phyloP scores from a whole-genome alignment of 2,888 invertebrate genomes.

The Molorchus minor region DNA sequence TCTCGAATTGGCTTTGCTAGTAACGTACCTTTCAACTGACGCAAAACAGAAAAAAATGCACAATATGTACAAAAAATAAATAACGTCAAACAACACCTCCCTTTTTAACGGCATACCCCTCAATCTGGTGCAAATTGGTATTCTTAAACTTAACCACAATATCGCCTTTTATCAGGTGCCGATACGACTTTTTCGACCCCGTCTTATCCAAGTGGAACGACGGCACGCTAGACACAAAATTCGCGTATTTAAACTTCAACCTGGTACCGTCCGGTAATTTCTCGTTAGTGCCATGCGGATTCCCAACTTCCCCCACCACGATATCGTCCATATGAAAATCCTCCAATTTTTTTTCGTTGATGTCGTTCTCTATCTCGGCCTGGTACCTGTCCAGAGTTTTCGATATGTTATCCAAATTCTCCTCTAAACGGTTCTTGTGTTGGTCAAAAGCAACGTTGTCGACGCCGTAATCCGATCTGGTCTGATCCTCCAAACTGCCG shows the following conservation, averaged over 20 bases:
- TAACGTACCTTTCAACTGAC: background rate
- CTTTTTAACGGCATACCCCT: constrained; percentile 50
- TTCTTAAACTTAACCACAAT: constrained; percentile 55
- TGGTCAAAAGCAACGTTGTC: constrained; percentile 51
- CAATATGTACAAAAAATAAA: constrained; percentile 1
- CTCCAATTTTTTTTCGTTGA: constrained; percentile 56
- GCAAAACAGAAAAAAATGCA: constrained; percentile 12
- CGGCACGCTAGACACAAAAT: constrained; percentile 44
- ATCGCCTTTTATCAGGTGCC: constrained; percentile 58
- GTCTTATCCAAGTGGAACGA: constrained; percentile 39
- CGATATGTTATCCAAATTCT: constrained; percentile 50
- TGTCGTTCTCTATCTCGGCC: constrained; percentile 60
- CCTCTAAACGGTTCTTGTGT: constrained; percentile 45
- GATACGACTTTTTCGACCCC: constrained; percentile 53
- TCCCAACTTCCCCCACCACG: constrained; percentile 53
- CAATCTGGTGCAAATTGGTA: constrained; percentile 56
- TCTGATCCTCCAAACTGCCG: constrained; percentile 35
- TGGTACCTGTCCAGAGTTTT: constrained; percentile 56
- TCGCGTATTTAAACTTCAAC: constrained; percentile 53
- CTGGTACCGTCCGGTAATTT: constrained; percentile 48
- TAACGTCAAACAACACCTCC: constrained; percentile 1
- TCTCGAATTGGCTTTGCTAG: too few relatives aligned
- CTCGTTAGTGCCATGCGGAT: constrained; percentile 50
- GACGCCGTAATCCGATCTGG: constrained; percentile 31
- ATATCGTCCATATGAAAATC: constrained; percentile 41